These are phyloP conservation scores for Saccopteryx leptura DNA, from an alignment of 2,113 vertebrate species.

Conservation along the genomic window DNA sequence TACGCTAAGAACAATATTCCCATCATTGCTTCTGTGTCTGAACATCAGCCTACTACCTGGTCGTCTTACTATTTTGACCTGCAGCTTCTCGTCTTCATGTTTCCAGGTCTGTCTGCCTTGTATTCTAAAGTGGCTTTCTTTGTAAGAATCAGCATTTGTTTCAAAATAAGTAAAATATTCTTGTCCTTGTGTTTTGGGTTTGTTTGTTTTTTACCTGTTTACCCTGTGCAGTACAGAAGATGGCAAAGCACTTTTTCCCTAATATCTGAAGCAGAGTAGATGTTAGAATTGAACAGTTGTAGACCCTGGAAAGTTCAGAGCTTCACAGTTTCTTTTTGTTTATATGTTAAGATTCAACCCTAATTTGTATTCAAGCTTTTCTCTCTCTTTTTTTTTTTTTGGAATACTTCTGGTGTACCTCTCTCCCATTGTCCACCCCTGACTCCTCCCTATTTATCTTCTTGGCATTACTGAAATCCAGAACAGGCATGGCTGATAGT, in stretches of 20 bases:
- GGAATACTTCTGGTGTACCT: background rate
- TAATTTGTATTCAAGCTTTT: background rate
- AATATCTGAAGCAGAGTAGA: conserved; percentile 32
- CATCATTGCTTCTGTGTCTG: conserved; percentile 98
- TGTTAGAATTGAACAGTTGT: background rate
- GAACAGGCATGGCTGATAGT: background rate
- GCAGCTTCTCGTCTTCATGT: conserved; percentile 99
- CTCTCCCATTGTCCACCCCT: background rate
- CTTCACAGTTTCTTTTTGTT: conserved; percentile 9
- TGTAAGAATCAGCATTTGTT: background rate
- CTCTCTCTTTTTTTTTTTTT: background rate
- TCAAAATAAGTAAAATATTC: background rate
- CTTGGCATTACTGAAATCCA: background rate
- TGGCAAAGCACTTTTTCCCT: conserved; percentile 1
- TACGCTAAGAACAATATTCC: conserved; percentile 99
- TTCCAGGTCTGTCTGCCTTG: conserved; percentile 91
- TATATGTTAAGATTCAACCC: conserved; percentile 33
- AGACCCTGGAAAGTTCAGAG: conserved; percentile 41
- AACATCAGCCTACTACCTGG: conserved; percentile 99
- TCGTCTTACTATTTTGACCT: conserved; percentile 99
- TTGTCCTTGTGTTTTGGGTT: background rate
- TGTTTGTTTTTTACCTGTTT: background rate
- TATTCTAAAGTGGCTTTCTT: conserved; percentile 23
- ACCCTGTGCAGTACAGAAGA: background rate
- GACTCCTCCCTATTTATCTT: background rate